Conservation (phyloP, 2,797 vertebrate genomes). For the Loris lydekkerianus region DNA sequence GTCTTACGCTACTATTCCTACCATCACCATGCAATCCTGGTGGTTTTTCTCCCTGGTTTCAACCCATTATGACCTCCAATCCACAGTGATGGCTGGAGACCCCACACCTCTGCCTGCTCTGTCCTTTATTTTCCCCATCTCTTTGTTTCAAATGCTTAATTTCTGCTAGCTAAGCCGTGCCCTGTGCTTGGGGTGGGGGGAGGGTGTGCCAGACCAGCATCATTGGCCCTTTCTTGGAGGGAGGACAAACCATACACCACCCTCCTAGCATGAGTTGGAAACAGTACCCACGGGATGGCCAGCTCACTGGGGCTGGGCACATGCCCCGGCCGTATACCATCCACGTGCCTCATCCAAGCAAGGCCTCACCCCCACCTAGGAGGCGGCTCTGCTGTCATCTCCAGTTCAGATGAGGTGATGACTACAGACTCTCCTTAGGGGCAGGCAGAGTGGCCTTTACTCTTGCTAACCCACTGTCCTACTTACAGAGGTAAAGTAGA, state of each 20-base stretch:
- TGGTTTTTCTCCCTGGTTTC: not conserved
- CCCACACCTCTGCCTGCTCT: rapidly evolving
- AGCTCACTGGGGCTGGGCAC: rapidly evolving
- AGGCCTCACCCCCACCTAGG: not conserved
- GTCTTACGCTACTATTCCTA: not conserved
- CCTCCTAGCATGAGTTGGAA: rapidly evolving
- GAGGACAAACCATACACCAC: not conserved
- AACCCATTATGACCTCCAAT: not conserved
- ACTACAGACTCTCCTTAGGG: not conserved
- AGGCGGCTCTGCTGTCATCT: not conserved
- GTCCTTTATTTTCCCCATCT: not conserved
- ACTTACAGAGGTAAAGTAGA: rapidly evolving
- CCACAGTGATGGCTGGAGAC: not conserved
- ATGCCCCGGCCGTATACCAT: rapidly evolving
- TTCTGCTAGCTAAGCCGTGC: not conserved
- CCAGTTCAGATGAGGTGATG: not conserved
- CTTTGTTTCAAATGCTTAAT: not conserved
- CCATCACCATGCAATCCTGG: not conserved
- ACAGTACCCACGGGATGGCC: not conserved
- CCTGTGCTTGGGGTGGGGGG: too few species aligned
- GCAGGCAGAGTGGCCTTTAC: not conserved
- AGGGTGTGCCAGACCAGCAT: not conserved
- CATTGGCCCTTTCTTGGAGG: not conserved
- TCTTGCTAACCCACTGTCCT: too few species aligned
- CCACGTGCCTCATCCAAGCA: not conserved